Evolutionary conservation across 2,113 vertebrate species (phyloP), one percentile per base, ranked within the genome.

Genomic region (Arothron firmamentum): DNA sequence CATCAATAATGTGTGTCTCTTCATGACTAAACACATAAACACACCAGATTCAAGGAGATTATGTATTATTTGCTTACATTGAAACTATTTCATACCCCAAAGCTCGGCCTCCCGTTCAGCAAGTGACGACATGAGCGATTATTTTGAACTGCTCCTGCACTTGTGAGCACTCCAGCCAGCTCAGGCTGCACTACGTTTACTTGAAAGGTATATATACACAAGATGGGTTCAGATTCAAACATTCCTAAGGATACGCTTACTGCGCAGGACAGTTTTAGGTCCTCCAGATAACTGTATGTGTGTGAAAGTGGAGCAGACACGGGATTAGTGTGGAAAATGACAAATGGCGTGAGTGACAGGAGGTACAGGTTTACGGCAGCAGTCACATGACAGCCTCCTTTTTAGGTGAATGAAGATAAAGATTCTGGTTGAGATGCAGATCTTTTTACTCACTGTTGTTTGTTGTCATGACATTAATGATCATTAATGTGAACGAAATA

Each of bases 151-250:
- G 54, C 21, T 65, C 58, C 51, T 46, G 41, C 62, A 68, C 53
- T 72, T 51, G 55, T 61, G 74, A 63, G 68, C 55, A 57, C 58
- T 53, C 53, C 55, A 54, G 52, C 60, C 62, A 42, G 50, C 56
- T 16, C 50, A 8, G 69, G 25, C 74, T 74, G 72, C 68, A 73
- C 46, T 59, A 67, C 56, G 74, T 82, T 74, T 77, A 84, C 70
- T 62, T 31, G 10, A 46, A 56, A 9, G 34, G 8, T 45, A 52
- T 67, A 66, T 83, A 75, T 20, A 78, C 58, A 77, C 52, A 20
- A 51, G 51, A 69, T 67, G 57, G 69, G 55, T 19, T 43, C 25
- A 28, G 72, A 71, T 56, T 67, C 47, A 75, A 84, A 78, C 68
- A 77, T 6, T 28, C 17, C 45, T 25, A 41, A 55, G 55, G 56